Percentiles rank a stretch among this genome's conserved stretches.
Evolutionary conservation across 2,888 invertebrate species (phyloP).

Genomic region (Cylloceria caligata): DNA sequence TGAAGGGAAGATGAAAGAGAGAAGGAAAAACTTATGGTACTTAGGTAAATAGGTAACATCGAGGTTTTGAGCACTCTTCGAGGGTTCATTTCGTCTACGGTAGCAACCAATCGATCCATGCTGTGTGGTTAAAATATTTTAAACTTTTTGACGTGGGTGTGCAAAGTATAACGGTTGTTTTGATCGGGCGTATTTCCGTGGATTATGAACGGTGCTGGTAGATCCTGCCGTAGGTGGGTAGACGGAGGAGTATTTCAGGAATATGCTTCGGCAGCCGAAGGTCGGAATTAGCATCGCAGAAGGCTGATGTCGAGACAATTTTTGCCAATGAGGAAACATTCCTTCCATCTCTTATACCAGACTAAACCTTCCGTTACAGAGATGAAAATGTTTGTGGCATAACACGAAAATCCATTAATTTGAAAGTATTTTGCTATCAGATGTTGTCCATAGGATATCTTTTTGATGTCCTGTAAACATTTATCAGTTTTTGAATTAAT

Average conservation of each 20-base stretch:
- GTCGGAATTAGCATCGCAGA: slow-evolving; percentile 45
- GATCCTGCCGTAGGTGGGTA: slow-evolving; percentile 3
- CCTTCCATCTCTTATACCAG: neutral
- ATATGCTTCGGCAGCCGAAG: slow-evolving; percentile 15
- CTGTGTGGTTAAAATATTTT: slow-evolving; percentile 20
- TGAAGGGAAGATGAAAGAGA: neutral
- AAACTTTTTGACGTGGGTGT: slow-evolving; percentile 51
- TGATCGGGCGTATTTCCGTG: slow-evolving; percentile 16
- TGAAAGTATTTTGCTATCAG: neutral
- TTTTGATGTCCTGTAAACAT: neutral
- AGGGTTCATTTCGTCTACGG: slow-evolving; percentile 26
- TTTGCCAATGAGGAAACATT: neutral
- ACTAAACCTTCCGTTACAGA: neutral
- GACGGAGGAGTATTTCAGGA: neutral
- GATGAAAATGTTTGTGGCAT: neutral
- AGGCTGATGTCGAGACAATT: slow-evolving; percentile 11
- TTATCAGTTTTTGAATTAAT: neutral
- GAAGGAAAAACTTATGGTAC: slow-evolving; percentile 30
- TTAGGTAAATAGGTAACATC: slow-evolving; percentile 30
- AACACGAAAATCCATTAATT: neutral
- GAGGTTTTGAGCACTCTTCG: slow-evolving; percentile 2
- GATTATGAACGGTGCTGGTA: slow-evolving; percentile 14
- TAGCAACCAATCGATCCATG: slow-evolving; percentile 29
- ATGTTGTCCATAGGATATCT: neutral
- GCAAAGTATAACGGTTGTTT: slow-evolving; percentile 11